Conservation (phyloP, 2,797 vertebrate genomes). For the Notolepis coatsorum region DNA sequence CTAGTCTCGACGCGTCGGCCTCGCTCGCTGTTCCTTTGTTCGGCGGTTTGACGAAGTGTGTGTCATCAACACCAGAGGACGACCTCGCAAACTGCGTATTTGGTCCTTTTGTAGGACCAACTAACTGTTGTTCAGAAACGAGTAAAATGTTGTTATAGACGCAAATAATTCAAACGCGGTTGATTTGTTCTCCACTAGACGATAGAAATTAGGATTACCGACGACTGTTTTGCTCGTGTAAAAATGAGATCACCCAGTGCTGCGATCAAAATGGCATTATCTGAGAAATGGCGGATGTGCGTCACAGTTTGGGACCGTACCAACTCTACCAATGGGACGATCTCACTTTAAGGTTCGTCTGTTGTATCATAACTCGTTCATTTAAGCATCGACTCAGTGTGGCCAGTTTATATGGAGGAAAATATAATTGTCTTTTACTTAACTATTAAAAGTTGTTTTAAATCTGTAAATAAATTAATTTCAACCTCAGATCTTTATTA, state of each 20-base stretch:
- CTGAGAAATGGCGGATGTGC: slow-evolving; percentile 66
- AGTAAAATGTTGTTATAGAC: no score
- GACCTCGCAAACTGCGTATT: slow-evolving; percentile 38
- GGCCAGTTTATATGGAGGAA: no score
- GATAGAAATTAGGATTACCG: no score
- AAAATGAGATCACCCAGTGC: slow-evolving; percentile 32
- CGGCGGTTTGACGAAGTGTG: slow-evolving; percentile 45
- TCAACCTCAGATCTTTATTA: no score
- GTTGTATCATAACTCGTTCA: background rate
- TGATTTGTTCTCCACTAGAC: no score
- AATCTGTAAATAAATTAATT: no score
- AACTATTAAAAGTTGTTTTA: no score
- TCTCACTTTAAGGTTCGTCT: slow-evolving; percentile 17
- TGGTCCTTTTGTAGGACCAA: background rate
- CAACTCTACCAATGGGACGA: slow-evolving; percentile 14
- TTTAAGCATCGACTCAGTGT: no score
- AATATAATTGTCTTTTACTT: no score
- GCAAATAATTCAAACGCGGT: no score
- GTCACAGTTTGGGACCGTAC: slow-evolving; percentile 54
- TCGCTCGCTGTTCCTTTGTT: slow-evolving; percentile 73
- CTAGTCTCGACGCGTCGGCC: slow-evolving; percentile 3
- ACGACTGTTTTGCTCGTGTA: slow-evolving; percentile 46
- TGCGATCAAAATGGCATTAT: slow-evolving; percentile 70
- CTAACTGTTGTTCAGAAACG: background rate
- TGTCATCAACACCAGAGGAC: slow-evolving; percentile 64